phyloP scores from a whole-genome alignment of 1,140 invertebrate genomes.

The Rhagoletis zephyria region DNA sequence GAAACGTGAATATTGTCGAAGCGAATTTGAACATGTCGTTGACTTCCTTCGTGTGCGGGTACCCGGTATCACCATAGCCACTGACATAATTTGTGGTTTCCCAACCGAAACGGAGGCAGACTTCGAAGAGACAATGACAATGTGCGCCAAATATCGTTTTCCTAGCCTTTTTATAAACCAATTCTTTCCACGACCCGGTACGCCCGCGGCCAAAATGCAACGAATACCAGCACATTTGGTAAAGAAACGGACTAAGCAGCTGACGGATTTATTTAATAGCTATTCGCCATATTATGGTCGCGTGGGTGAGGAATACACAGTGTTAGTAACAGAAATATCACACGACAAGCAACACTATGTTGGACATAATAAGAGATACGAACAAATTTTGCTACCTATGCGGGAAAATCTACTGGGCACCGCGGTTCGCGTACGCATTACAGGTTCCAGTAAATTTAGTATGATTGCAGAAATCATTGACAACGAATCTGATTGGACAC shows the following conservation, averaged over 20 bases:
- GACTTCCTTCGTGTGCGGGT: slow-evolving; percentile 86
- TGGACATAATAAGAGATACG: slow-evolving; percentile 96
- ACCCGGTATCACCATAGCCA: slow-evolving; percentile 89
- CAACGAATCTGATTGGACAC: slow-evolving; percentile 71
- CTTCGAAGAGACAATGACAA: slow-evolving; percentile 89
- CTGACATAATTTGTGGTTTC: slow-evolving; percentile 98
- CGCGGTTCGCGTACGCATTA: slow-evolving; percentile 85
- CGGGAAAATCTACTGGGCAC: slow-evolving; percentile 86
- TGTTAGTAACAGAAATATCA: slow-evolving; percentile 94
- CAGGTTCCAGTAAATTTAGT: slow-evolving; percentile 86
- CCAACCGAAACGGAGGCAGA: slow-evolving; percentile 94
- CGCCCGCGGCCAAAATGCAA: slow-evolving; percentile 91
- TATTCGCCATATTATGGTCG: slow-evolving; percentile 89
- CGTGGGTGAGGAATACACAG: slow-evolving; percentile 81
- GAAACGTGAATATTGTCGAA: slow-evolving; percentile 93
- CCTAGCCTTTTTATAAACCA: slow-evolving; percentile 97
- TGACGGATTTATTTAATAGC: slow-evolving; percentile 93
- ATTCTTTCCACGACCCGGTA: slow-evolving; percentile 95
- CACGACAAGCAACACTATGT: slow-evolving; percentile 93
- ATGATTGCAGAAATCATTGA: slow-evolving; percentile 84
- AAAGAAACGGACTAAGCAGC: slow-evolving; percentile 88
- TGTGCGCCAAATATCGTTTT: slow-evolving; percentile 92
- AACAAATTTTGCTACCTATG: slow-evolving; percentile 92
- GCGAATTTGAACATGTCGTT: slow-evolving; percentile 92
- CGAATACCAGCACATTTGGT: slow-evolving; percentile 87